phyloP scores from a whole-genome alignment of 2,888 invertebrate genomes.

The Mesodorylaimus sp. region DNA sequence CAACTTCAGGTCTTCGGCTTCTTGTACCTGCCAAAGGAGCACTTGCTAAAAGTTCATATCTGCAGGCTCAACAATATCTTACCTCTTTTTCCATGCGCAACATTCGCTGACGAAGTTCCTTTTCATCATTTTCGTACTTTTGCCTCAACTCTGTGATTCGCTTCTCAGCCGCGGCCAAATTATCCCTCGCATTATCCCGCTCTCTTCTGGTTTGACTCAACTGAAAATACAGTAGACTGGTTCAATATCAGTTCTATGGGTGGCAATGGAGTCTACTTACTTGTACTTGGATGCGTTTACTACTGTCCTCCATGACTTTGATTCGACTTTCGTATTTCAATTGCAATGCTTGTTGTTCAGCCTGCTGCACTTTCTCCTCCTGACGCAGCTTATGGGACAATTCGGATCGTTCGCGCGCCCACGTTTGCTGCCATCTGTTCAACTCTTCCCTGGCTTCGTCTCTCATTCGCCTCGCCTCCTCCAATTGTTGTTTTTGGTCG shows the following conservation, averaged over 20 bases:
- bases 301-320: slow-evolving; percentile 29
- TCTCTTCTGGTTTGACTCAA: slow-evolving; percentile 24
- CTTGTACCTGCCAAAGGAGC: slow-evolving; percentile 49
- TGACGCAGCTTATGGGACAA: slow-evolving; percentile 22
- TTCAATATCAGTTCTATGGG: not conserved
- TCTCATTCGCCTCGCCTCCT: slow-evolving; percentile 17
- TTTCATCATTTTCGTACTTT: slow-evolving; percentile 14
- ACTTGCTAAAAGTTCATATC: too few species aligned
- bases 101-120: slow-evolving; percentile 3
- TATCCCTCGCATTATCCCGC: slow-evolving; percentile 23
- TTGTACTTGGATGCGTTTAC: slow-evolving; percentile 25
- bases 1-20: slow-evolving; percentile 56
- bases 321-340: slow-evolving; percentile 27
- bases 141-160: slow-evolving; percentile 19
- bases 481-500: slow-evolving; percentile 20
- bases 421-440: slow-evolving; percentile 12
- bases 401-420: slow-evolving; percentile 17
- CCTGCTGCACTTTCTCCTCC: slow-evolving; percentile 23
- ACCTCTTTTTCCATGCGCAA: slow-evolving; percentile 5
- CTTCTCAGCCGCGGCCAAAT: slow-evolving; percentile 17
- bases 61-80: too few species aligned
- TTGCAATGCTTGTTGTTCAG: slow-evolving; percentile 26
- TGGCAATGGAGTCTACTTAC: slow-evolving; percentile 10
- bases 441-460: slow-evolving; percentile 21
- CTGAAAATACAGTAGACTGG: slow-evolving; percentile 13